Conservation (phyloP, 1,140 invertebrate species). For the Dendrolimus kikuchii region DNA sequence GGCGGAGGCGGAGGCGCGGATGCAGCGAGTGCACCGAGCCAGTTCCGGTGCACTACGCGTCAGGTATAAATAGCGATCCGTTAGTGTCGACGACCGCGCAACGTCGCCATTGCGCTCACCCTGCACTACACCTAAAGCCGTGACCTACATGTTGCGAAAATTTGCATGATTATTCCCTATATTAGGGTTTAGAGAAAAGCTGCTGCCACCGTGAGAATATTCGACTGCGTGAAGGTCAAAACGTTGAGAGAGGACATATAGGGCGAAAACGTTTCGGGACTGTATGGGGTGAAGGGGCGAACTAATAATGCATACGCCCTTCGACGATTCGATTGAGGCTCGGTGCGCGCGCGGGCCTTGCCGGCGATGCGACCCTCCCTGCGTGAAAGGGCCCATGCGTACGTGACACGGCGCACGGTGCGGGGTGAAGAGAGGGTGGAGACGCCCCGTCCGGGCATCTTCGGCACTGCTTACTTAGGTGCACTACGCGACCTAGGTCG, state of each 20-base stretch:
- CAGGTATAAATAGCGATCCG: constrained; percentile 70
- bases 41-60: constrained; percentile 65
- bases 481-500: constrained; percentile 24
- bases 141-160: constrained; percentile 35
- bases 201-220: neutral
- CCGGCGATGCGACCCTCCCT: constrained; percentile 26
- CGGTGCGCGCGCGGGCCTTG: constrained; percentile 50
- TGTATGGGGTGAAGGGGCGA: constrained; percentile 18
- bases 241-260: neutral
- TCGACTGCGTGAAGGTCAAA: neutral
- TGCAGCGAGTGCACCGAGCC: constrained; percentile 64
- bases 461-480: constrained; percentile 43
- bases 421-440: constrained; percentile 26
- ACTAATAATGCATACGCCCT: constrained; percentile 63
- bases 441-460: constrained; percentile 40
- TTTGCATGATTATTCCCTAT: constrained; percentile 1
- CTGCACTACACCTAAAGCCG: constrained; percentile 27
- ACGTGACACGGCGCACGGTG: constrained; percentile 48
- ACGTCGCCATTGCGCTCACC: constrained; percentile 34
- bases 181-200: neutral
- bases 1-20: constrained; percentile 43
- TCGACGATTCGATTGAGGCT: constrained; percentile 48
- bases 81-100: constrained; percentile 67
- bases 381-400: constrained; percentile 51
- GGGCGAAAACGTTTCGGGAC: constrained; percentile 7